phyloP scores from a whole-genome alignment of 1,140 invertebrate genomes.

The Condylostylus longicornis region DNA sequence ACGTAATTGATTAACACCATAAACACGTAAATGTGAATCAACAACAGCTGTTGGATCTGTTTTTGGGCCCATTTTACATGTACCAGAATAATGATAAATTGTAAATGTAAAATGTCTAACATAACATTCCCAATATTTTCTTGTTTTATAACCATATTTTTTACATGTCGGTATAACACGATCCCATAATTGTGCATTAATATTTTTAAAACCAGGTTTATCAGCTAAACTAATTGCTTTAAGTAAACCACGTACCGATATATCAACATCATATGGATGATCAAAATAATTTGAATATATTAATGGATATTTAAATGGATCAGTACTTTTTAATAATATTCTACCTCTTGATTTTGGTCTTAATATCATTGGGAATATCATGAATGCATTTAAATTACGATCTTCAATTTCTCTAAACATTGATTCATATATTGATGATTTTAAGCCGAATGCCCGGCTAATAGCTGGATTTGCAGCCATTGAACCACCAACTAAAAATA shows the following conservation, averaged over 20 bases:
- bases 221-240: slow-evolving; percentile 39
- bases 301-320: slow-evolving; percentile 61
- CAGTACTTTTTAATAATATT: slow-evolving; percentile 46
- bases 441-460: slow-evolving; percentile 40
- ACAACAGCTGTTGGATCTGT: slow-evolving; percentile 53
- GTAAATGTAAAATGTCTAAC: slow-evolving; percentile 49
- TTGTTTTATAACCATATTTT: slow-evolving; percentile 43
- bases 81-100: slow-evolving; percentile 64
- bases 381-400: slow-evolving; percentile 36
- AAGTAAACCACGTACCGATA: slow-evolving; percentile 46
- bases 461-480: slow-evolving; percentile 38
- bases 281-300: slow-evolving; percentile 68
- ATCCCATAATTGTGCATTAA: slow-evolving; percentile 43
- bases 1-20: slow-evolving; percentile 50
- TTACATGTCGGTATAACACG: slow-evolving; percentile 47
- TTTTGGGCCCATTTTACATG: slow-evolving; percentile 68
- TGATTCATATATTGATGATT: slow-evolving; percentile 37
- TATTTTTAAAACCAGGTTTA: slow-evolving; percentile 40
- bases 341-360: slow-evolving; percentile 58
- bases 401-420: slow-evolving; percentile 37
- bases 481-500: slow-evolving; percentile 45
- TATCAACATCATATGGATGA: slow-evolving; percentile 43
- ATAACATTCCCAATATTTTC: slow-evolving; percentile 60
- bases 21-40: slow-evolving; percentile 48
- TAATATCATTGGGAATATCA: slow-evolving; percentile 54